Conservation (phyloP, 2,113 vertebrate genomes). For the Sisor rabdophorus region DNA sequence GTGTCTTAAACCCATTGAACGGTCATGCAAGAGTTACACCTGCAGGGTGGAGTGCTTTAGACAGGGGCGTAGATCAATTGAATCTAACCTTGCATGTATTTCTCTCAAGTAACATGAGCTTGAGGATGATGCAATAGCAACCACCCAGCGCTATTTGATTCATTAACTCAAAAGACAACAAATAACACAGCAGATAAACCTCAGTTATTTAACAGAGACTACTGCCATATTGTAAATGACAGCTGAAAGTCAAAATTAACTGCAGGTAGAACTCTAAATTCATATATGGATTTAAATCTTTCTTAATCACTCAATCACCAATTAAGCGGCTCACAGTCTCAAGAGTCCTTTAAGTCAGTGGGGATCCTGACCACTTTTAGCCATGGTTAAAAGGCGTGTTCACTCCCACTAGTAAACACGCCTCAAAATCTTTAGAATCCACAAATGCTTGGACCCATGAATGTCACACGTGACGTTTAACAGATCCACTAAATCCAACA, state of each 20-base stretch:
- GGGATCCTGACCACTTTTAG: too few relatives aligned
- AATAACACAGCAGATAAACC: not conserved
- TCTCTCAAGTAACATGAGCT: not conserved
- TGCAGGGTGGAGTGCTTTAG: not conserved
- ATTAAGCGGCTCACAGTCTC: too few relatives aligned
- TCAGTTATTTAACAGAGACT: not conserved
- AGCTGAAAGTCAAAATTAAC: conserved; percentile 3
- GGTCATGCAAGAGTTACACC: not conserved
- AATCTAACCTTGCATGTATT: not conserved
- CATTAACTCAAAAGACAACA: too few relatives aligned
- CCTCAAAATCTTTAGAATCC: too few relatives aligned
- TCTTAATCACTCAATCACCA: too few relatives aligned
- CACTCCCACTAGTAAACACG: too few relatives aligned
- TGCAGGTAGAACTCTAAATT: not conserved
- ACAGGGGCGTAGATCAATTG: not conserved
- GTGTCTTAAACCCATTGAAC: not conserved
- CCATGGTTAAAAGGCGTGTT: too few relatives aligned
- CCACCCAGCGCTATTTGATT: not conserved
- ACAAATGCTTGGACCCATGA: too few relatives aligned
- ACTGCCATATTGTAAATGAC: not conserved
- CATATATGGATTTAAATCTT: too few relatives aligned
- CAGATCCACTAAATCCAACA: too few relatives aligned
- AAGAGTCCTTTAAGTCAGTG: too few relatives aligned
- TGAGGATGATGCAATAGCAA: not conserved
- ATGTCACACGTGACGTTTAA: too few relatives aligned